phyloP scores from a whole-genome alignment of 2,113 vertebrate species.

The Brachionichthys hirsutus region DNA sequence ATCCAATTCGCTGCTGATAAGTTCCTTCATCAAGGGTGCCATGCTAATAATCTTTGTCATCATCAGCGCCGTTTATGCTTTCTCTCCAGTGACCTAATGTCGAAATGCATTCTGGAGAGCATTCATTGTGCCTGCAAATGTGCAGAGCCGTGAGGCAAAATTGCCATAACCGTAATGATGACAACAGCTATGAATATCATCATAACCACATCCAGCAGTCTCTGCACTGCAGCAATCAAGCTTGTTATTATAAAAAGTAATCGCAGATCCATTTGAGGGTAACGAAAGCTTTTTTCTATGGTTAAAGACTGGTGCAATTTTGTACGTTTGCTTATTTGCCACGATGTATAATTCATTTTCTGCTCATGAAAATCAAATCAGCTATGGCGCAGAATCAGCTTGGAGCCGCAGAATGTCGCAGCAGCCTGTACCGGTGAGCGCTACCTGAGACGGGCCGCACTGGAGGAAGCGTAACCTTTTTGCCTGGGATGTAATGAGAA shows the following conservation, averaged over 20 bases:
- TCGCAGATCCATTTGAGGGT: slow-evolving; percentile 51
- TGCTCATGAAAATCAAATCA: slow-evolving; percentile 47
- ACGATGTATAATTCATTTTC: slow-evolving; percentile 27
- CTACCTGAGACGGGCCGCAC: slow-evolving; percentile 49
- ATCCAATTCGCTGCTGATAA: slow-evolving; percentile 55
- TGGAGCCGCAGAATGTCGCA: background rate
- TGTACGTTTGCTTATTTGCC: slow-evolving; percentile 39
- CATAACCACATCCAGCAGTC: slow-evolving; percentile 47
- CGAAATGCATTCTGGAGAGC: slow-evolving; percentile 38
- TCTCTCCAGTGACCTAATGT: slow-evolving; percentile 55
- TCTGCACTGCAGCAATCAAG: slow-evolving; percentile 38
- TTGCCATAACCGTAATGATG: slow-evolving; percentile 57
- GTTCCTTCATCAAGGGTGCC: slow-evolving; percentile 50
- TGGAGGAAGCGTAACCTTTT: slow-evolving; percentile 58
- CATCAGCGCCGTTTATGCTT: slow-evolving; percentile 57
- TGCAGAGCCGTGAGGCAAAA: slow-evolving; percentile 43
- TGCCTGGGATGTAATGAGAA: slow-evolving; percentile 65
- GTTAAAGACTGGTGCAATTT: slow-evolving; percentile 39
- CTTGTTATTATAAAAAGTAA: slow-evolving; percentile 55
- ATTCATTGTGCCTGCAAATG: slow-evolving; percentile 54
- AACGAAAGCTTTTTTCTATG: slow-evolving; percentile 48
- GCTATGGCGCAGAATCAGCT: slow-evolving; percentile 13
- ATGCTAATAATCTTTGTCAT: slow-evolving; percentile 60
- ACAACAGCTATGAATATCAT: slow-evolving; percentile 68
- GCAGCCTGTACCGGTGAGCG: slow-evolving; percentile 22